These are phyloP conservation scores for Xanthorhoe designata DNA, from an alignment of 2,888 invertebrate species.

Conservation along the genomic window DNA sequence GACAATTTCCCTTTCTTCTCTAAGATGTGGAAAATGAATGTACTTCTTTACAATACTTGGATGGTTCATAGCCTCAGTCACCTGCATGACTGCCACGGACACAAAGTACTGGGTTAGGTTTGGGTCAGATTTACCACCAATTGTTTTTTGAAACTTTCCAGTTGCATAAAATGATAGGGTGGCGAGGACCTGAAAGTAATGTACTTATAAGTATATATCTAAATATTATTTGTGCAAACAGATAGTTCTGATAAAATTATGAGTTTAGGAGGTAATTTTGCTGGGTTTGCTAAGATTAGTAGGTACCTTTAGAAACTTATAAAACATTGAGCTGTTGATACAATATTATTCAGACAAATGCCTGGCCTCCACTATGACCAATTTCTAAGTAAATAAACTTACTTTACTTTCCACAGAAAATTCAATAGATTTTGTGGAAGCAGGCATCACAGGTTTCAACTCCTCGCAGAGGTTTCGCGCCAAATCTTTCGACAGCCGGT, in stretches of 20 bases:
- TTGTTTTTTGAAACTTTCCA: slow-evolving; percentile 75
- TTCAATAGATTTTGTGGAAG: slow-evolving; percentile 74
- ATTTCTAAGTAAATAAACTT: slow-evolving; percentile 36
- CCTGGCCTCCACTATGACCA: slow-evolving; percentile 2
- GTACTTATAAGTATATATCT: no score
- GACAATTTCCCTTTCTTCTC: slow-evolving; percentile 71
- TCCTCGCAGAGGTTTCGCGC: slow-evolving; percentile 72
- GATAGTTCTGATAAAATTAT: no score
- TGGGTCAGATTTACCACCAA: slow-evolving; percentile 71
- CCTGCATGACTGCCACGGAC: slow-evolving; percentile 70
- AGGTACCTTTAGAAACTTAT: no score
- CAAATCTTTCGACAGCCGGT: slow-evolving; percentile 72
- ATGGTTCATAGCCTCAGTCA: slow-evolving; percentile 76
- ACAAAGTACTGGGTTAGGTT: slow-evolving; percentile 75
- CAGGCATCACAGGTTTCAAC: slow-evolving; percentile 75
- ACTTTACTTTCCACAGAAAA: slow-evolving; percentile 79
- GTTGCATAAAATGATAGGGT: slow-evolving; percentile 75
- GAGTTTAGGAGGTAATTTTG: no score
- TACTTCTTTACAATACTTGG: slow-evolving; percentile 74
- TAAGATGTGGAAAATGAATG: slow-evolving; percentile 76
- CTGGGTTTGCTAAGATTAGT: no score
- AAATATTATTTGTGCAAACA: no score
- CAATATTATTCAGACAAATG: slow-evolving; percentile 2
- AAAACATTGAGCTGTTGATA: neutral
- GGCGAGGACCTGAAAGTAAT: slow-evolving; percentile 66